Evolutionary conservation across 2,113 vertebrate species (phyloP), one percentile per base, ranked within the genome.

Genomic region (Engraulis encrasicolus): DNA sequence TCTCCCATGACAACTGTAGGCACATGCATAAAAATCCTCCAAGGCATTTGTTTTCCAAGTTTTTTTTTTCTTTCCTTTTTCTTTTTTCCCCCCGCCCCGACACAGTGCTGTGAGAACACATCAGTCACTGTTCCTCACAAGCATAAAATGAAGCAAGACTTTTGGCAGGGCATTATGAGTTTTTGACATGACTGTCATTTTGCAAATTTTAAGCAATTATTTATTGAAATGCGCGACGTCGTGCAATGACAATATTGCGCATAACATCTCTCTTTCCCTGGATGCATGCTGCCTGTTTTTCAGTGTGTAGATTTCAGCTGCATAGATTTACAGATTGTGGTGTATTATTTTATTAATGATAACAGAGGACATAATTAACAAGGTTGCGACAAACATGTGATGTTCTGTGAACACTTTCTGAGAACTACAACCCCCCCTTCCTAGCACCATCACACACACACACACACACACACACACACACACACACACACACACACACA

Each of bases 11-110:
- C 66, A 74, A 74, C 66, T 74, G 66, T 34, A 74, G 27, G 66
- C 66, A 74, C 66, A 74, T 74, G 27, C 66, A 74, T 74, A 74
- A 74, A 74, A 74, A 74, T 66, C 58, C 61, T 71, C 27, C 61
- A 71, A 3, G 66, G 66, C 27, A 74, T 34, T 74, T 34, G 66
- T 74, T 74, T 74, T 74, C 66, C 66, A 74, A 74, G 66, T 34
- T 74, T 34, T 20, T 31, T 71, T 34, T 71, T 74, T 36, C 34
- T 66, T 27, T 4, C 20, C n/a, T n/a, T n/a, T n/a, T n/a, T n/a
- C n/a, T n/a, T n/a, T n/a, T n/a, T n/a, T n/a, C n/a, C n/a, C n/a
- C n/a, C n/a, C n/a, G n/a, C n/a, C n/a, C n/a, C n/a, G n/a, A n/a
- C n/a, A 12, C 66, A 34, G 66, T 74, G 27, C 66, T 31, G 66